Conservation (phyloP, 1,140 invertebrate species). For the Pemphigus obesinymphae region DNA sequence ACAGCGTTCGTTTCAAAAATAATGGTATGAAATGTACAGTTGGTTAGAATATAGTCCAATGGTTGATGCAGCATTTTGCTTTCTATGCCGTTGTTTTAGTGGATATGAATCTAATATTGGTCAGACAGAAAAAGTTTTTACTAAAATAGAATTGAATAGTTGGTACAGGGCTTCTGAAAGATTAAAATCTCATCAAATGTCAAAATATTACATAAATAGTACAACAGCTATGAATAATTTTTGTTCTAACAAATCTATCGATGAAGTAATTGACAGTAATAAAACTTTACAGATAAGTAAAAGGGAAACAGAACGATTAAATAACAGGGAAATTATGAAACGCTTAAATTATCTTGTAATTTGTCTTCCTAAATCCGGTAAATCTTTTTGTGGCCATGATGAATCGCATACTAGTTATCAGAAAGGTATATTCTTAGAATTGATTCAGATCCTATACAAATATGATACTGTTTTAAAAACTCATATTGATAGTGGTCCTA, state of each 20-base stretch:
- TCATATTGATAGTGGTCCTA: neutral
- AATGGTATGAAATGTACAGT: neutral
- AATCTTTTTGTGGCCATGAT: neutral
- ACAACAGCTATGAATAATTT: slow-evolving; percentile 49
- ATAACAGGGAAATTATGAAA: neutral
- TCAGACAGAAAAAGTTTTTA: neutral
- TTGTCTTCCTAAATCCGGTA: neutral
- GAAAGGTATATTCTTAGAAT: neutral
- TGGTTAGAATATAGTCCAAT: neutral
- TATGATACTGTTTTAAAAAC: neutral
- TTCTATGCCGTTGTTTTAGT: neutral
- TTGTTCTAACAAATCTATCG: too few relatives aligned
- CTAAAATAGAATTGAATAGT: neutral
- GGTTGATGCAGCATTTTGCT: neutral
- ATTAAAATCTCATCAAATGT: neutral
- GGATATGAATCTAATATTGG: neutral
- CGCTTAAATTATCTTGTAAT: neutral
- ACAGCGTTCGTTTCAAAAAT: neutral
- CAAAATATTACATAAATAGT: neutral
- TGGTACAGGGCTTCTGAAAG: neutral
- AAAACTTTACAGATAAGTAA: too few relatives aligned
- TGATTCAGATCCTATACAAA: neutral
- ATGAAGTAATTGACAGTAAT: too few relatives aligned
- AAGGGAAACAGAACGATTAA: neutral
- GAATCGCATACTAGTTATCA: neutral